Base-by-base conservation (phyloP, 2,797 vertebrate genomes). In the Corythornis leucogaster region DNA sequence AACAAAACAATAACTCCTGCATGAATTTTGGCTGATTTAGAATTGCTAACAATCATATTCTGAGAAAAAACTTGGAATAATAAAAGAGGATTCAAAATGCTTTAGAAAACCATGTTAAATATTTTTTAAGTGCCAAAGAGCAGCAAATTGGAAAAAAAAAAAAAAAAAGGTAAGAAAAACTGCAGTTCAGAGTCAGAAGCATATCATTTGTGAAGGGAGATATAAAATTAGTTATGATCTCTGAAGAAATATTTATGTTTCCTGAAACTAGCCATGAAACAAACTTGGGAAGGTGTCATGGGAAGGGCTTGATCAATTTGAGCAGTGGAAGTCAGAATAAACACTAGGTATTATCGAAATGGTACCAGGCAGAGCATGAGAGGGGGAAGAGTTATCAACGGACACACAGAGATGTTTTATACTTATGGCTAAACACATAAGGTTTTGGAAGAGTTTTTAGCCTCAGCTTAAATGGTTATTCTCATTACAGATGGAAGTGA, bases 71-170 rank as follows among this genome's bases (percentile, higher is more conserved):
- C 8, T 53, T 3, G 10, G 38, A 81, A 62, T 50, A 82, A 50
- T 55, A 87, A 73, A 89, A 59, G 24, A 61, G 15, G 26, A 89
- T 8, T 68, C 10, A 71, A 85, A 88, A 86, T 33, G 33, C 61
- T 61, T 61, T 30, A 68, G 64, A 79, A 91, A 85, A 83, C 7
- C 48, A 54, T 19, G 15, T 40, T 40, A 25, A n/a, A 62, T 73
- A 76, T 76, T 12, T 66, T 73, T 46, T 33, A 81, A 82, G n/a
- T 11, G 69, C n/a, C 51, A 85, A 53, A 61, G 14, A 82, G 28
- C 43, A 93, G 58, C 26, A 86, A 75, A 68, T 87, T 59, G 87
- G 31, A 85, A 94, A 88, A 71, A 68, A 68, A 77, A 68, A 77
- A 84, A 64, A 68, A 68, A 54, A 0, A 9, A 12, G 3, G 38